Percentiles rank a stretch among this genome's conserved stretches.
Evolutionary conservation across 1,140 invertebrate species (phyloP).

Genomic region (Drosophila busckii): DNA sequence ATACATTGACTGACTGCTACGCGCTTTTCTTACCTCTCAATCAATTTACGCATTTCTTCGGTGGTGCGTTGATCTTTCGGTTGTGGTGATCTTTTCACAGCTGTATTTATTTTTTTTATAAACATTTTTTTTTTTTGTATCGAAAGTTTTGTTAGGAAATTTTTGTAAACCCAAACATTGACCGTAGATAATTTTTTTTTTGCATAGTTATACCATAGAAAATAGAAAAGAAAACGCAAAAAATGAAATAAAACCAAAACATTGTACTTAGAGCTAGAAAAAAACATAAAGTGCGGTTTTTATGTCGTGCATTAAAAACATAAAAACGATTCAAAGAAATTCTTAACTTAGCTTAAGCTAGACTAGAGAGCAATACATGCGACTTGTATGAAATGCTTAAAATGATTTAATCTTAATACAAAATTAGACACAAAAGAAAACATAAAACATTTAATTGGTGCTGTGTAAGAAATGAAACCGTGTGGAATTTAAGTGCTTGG

Average conservation of each 20-base stretch:
- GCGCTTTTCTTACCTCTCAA: slow-evolving; percentile 91
- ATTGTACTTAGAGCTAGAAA: slow-evolving; percentile 21
- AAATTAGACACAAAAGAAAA: slow-evolving; percentile 52
- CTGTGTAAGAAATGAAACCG: slow-evolving; percentile 31
- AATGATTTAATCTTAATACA: slow-evolving; percentile 2
- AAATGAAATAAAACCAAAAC: slow-evolving; percentile 44
- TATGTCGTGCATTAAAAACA: slow-evolving; percentile 29
- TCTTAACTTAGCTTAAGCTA: too few species aligned
- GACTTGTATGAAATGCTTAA: too few species aligned
- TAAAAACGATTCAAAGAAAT: slow-evolving; percentile 16
- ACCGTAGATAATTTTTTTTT: slow-evolving; percentile 29
- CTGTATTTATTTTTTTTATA: slow-evolving; percentile 36
- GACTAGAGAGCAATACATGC: too few species aligned
- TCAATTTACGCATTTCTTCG: slow-evolving; percentile 96
- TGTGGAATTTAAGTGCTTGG: slow-evolving; percentile 15
- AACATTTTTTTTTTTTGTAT: slow-evolving; percentile 22
- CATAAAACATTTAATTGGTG: slow-evolving; percentile 57
- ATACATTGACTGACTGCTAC: slow-evolving; percentile 10
- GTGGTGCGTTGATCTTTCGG: slow-evolving; percentile 93
- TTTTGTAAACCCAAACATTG: slow-evolving; percentile 37
- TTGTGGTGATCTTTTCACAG: slow-evolving; percentile 79
- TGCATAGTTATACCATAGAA: slow-evolving; percentile 41
- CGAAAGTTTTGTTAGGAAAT: slow-evolving; percentile 11
- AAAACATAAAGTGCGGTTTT: not conserved
- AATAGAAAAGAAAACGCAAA: slow-evolving; percentile 53